Base-by-base conservation (phyloP, 2,888 invertebrate species). In the Drosophila phalerata region DNA sequence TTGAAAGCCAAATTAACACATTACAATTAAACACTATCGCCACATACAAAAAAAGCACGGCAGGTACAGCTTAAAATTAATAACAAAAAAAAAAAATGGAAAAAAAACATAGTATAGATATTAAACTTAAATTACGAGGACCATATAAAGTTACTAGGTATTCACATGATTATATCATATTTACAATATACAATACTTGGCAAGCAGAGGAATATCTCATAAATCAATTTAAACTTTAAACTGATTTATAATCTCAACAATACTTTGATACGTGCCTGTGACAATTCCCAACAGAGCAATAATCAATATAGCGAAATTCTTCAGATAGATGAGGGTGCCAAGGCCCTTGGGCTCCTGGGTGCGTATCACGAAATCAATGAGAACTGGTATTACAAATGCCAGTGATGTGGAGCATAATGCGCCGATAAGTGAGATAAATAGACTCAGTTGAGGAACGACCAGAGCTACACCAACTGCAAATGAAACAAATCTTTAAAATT, bases 391-490 rank as follows among this genome's bases (percentile, higher is more conserved):
- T 25, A 98, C 93, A 34, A 98, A 94, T 0, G 98, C 98, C 72
- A 98, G 93, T 0, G 97, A 95, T 5, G 98, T 96, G 85, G 97
- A 97, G 91, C 97, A 97, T 0, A 98, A 94, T 0, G 98, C 97
- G 4, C 98, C 98, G 37, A 98, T 97, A 65, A 98, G 93, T 0
- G 98, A 98, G 78, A 98, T 98, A 92, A 98, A 97, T 3, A 97
- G 93, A 13, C 96, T 96, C 65, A 98, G 93, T 85, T 97, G 94
- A 0, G 98, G 98, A 69, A 98, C 96, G 0, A 96, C 94, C 91
- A 97, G 96, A 0, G 98, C 98, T 73, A 98, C 92, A 3, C 95
- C 92, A 93, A 98, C 98, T 83, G 19, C 0, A 22, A 45, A 28
- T 4, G 10, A 34, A 15, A 42, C 0, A 8, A 94, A 93, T n/a